Conservation (phyloP, 2,888 invertebrate species). For the Cosmia trapezina region DNA sequence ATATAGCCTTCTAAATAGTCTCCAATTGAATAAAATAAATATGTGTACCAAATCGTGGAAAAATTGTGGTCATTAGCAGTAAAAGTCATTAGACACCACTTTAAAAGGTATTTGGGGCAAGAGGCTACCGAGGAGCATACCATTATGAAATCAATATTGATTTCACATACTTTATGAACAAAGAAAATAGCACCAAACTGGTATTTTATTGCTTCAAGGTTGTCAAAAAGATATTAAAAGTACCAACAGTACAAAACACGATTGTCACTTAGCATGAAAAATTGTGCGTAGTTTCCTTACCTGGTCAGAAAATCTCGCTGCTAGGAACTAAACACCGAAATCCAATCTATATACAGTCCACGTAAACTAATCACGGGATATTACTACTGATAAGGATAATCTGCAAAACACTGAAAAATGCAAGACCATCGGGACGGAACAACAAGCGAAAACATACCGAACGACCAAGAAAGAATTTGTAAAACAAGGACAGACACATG, state of each 20-base stretch:
- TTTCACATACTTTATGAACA: conserved; percentile 70
- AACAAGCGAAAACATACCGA: conserved; percentile 83
- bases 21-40: background rate
- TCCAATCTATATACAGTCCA: conserved; percentile 74
- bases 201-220: conserved; percentile 84
- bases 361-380: conserved; percentile 76
- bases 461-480: conserved; percentile 61
- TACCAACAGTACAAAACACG: conserved; percentile 66
- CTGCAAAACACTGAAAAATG: conserved; percentile 80
- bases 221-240: conserved; percentile 81
- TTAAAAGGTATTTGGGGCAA: conserved; percentile 21
- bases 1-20: background rate
- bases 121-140: conserved; percentile 16
- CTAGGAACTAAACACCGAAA: conserved; percentile 71
- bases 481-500: conserved; percentile 63
- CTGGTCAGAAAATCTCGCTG: conserved; percentile 70
- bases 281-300: conserved; percentile 85
- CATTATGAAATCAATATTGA: conserved; percentile 36
- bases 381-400: conserved; percentile 75
- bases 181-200: conserved; percentile 77
- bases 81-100: conserved; percentile 44
- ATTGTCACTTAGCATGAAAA: conserved; percentile 78
- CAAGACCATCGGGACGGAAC: conserved; percentile 80
- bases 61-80: conserved; percentile 20
- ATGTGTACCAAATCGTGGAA: background rate